phyloP scores from a whole-genome alignment of 1,140 invertebrate species.

The Brachionus sp. region DNA sequence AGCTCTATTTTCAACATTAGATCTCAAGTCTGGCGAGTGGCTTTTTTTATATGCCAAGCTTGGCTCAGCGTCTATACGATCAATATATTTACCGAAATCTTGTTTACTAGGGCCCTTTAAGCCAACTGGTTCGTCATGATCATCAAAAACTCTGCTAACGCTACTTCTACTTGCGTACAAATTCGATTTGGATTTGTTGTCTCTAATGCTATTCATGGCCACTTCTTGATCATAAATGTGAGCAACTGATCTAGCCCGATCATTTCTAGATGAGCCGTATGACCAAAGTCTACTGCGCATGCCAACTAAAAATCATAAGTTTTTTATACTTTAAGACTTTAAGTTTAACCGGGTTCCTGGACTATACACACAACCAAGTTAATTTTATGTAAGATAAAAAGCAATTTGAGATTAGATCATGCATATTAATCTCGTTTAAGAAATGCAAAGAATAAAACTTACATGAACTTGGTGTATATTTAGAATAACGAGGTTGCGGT shows the following conservation, averaged over 20 bases:
- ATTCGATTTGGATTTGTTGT: slow-evolving; percentile 36
- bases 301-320: slow-evolving; percentile 18
- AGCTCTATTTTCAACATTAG: slow-evolving; percentile 17
- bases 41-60: slow-evolving; percentile 35
- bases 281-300: slow-evolving; percentile 31
- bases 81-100: slow-evolving; percentile 10
- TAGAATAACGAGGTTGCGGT: slow-evolving; percentile 17
- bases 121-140: neutral
- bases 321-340: neutral
- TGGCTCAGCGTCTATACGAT: neutral
- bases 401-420: neutral
- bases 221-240: slow-evolving; percentile 39
- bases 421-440: neutral
- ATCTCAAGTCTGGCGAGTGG: slow-evolving; percentile 1
- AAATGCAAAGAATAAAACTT: neutral
- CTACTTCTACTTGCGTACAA: slow-evolving; percentile 30
- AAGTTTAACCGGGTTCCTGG: neutral
- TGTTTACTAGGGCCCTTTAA: neutral
- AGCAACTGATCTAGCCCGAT: slow-evolving; percentile 26
- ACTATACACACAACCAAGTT: neutral
- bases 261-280: slow-evolving; percentile 26
- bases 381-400: neutral
- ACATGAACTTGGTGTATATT: slow-evolving; percentile 32
- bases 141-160: slow-evolving; percentile 14
- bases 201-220: neutral